phyloP scores from a whole-genome alignment of 2,797 vertebrate genomes.

The Enteromius unitaeniatus region DNA sequence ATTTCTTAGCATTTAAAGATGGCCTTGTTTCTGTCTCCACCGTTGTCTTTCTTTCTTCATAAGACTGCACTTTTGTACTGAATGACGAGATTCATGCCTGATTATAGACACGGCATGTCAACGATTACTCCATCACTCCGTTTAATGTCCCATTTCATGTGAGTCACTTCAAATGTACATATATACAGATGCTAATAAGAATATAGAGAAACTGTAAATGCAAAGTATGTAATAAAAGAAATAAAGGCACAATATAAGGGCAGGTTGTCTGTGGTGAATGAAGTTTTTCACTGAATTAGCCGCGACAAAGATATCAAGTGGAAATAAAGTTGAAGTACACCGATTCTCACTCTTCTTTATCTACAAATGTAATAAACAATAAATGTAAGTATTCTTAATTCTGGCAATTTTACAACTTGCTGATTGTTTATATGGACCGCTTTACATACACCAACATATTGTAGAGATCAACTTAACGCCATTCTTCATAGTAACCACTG shows the following conservation, averaged over 20 bases:
- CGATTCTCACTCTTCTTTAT: neutral
- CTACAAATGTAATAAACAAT: neutral
- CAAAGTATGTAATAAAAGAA: constrained; percentile 80
- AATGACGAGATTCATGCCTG: neutral
- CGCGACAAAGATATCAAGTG: too few relatives aligned
- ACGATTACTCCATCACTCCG: constrained; percentile 68
- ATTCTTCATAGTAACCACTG: too few relatives aligned
- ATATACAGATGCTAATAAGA: constrained; percentile 81
- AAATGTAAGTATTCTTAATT: neutral
- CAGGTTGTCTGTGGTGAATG: constrained; percentile 17
- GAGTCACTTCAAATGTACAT: constrained; percentile 80
- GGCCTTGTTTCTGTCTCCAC: constrained; percentile 11
- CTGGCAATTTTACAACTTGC: too few relatives aligned
- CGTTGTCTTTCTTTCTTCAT: constrained; percentile 13
- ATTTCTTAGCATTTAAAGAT: neutral
- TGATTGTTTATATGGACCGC: too few relatives aligned
- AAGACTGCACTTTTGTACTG: constrained; percentile 34
- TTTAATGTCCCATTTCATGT: constrained; percentile 76
- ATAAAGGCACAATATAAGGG: constrained; percentile 73
- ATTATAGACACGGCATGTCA: constrained; percentile 23
- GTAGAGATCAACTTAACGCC: too few relatives aligned
- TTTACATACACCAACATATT: too few relatives aligned
- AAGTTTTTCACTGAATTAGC: neutral
- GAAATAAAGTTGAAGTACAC: neutral
- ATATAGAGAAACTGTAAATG: constrained; percentile 81